These are phyloP conservation scores for Dermatemys mawii DNA, from an alignment of 2,113 vertebrate species.

Conservation along the genomic window DNA sequence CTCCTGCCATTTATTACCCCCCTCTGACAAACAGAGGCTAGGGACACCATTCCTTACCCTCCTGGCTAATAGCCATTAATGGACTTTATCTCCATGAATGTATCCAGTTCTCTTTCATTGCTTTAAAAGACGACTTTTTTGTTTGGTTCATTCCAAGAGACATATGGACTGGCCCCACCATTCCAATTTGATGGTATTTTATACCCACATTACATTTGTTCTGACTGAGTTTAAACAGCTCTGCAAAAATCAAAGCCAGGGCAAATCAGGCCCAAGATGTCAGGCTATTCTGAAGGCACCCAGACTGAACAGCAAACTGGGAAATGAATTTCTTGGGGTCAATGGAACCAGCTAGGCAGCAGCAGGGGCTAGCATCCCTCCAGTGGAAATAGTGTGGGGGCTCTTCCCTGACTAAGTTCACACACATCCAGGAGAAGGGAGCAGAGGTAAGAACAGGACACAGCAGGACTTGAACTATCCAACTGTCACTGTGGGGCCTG, in stretches of 20 bases:
- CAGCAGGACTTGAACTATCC: neutral
- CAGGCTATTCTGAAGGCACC: neutral
- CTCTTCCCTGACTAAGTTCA: neutral
- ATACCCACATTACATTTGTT: neutral
- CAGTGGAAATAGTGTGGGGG: neutral
- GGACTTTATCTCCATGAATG: too few relatives aligned
- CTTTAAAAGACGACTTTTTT: neutral
- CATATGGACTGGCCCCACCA: neutral
- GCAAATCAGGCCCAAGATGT: neutral
- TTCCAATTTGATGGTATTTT: neutral
- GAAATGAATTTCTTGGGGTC: neutral
- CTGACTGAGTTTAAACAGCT: neutral
- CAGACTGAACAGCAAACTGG: accelerated
- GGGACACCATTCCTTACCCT: too few relatives aligned
- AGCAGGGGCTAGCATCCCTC: neutral
- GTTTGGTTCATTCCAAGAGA: neutral
- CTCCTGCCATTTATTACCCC: too few relatives aligned
- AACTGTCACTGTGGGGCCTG: neutral
- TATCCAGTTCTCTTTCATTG: too few relatives aligned
- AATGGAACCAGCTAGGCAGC: neutral
- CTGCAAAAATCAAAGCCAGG: neutral
- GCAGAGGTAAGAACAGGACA: neutral
- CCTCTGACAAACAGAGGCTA: too few relatives aligned
- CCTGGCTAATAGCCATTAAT: too few relatives aligned
- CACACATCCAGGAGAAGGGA: neutral